These are phyloP conservation scores for Scolopax bukidnonensis DNA, from an alignment of 2,797 vertebrate species.

Conservation along the genomic window DNA sequence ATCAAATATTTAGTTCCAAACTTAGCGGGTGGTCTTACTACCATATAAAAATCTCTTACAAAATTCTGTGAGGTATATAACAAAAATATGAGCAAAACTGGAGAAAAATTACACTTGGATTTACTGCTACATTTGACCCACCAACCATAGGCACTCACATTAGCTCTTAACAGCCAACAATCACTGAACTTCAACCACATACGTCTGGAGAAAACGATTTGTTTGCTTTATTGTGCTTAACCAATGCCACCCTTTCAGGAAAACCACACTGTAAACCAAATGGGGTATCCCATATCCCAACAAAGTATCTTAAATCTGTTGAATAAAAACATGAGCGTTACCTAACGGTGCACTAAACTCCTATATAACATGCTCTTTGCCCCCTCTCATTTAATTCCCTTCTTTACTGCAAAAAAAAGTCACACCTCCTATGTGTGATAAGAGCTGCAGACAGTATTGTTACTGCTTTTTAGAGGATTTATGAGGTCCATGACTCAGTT, in stretches of 20 bases:
- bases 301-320: background rate
- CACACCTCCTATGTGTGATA: background rate
- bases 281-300: background rate
- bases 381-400: background rate
- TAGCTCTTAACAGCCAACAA: background rate
- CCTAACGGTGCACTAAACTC: background rate
- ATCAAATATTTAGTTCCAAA: background rate
- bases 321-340: background rate
- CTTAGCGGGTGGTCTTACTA: background rate
- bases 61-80: background rate
- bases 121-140: background rate
- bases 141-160: background rate
- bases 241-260: background rate
- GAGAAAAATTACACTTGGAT: background rate
- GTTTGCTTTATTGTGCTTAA: conserved; percentile 29
- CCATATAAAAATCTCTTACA: background rate
- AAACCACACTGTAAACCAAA: conserved; percentile 20
- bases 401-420: background rate
- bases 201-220: background rate
- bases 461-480: background rate
- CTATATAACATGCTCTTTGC: background rate
- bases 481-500: background rate
- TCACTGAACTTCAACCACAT: background rate
- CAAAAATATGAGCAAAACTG: background rate
- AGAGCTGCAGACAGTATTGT: background rate